Evolutionary conservation across 2,113 vertebrate species (phyloP).

Genomic region (Eira barbara): DNA sequence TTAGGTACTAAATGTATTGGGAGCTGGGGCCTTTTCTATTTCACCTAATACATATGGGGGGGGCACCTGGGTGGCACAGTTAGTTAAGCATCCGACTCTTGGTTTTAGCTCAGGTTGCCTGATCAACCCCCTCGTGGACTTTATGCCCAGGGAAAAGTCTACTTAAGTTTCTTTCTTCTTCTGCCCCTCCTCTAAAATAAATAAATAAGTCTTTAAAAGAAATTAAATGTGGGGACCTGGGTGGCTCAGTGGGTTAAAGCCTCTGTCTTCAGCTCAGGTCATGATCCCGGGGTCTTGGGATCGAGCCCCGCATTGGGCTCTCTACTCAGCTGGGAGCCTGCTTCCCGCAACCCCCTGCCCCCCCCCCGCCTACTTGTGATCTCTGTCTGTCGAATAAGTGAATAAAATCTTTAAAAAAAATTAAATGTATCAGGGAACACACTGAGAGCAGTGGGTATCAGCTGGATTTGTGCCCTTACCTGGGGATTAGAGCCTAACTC

Average conservation of each 20-base stretch:
- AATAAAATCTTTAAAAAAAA: not conserved
- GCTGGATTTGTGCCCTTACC: not conserved
- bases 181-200: not conserved
- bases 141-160: not conserved
- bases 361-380: too few relatives aligned
- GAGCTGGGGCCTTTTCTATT: not conserved
- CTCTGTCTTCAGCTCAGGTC: too few relatives aligned
- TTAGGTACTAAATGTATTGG: not conserved
- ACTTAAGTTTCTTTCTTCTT: not conserved
- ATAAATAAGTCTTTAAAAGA: not conserved
- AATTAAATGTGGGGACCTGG: not conserved
- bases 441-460: not conserved
- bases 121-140: not conserved
- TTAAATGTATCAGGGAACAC: not conserved
- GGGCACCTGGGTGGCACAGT: not conserved
- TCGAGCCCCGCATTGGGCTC: too few relatives aligned
- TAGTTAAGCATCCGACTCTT: not conserved
- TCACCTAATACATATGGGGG: not conserved
- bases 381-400: too few relatives aligned
- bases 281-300: too few relatives aligned
- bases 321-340: too few relatives aligned
- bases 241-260: too few relatives aligned
- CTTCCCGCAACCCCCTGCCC: too few relatives aligned
- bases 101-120: not conserved
- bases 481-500: not conserved